Conservation (phyloP, 2,797 vertebrate species). For the Chelonia mydas region DNA sequence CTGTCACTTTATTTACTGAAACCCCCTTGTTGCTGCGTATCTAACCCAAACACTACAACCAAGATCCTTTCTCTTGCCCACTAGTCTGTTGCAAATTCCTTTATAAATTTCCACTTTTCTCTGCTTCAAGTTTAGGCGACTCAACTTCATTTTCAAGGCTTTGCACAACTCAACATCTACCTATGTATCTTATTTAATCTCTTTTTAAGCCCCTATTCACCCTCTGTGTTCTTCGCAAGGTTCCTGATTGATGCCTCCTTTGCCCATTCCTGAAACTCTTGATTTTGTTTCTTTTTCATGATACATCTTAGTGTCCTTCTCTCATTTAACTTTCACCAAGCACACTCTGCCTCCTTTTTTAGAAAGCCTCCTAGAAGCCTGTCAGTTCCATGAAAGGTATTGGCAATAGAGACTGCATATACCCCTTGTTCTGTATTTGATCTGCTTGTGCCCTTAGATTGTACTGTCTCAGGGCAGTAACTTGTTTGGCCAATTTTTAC, state of each 20-base stretch:
- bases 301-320: not conserved
- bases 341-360: fast-evolving
- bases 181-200: not conserved
- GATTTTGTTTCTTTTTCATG: not conserved
- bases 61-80: not conserved
- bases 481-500: not conserved
- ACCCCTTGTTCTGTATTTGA: not conserved
- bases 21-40: not conserved
- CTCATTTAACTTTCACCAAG: not conserved
- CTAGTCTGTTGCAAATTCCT: not conserved
- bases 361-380: not conserved
- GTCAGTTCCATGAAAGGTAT: not conserved
- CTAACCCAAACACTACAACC: not conserved
- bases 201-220: not conserved
- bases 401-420: not conserved
- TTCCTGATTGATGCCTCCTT: not conserved
- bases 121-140: not conserved
- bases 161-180: not conserved
- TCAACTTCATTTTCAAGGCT: not conserved
- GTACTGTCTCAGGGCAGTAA: not conserved
- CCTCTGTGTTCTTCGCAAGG: not conserved
- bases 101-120: not conserved
- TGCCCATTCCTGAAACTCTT: not conserved
- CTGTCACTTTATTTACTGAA: not conserved
- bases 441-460: not conserved